phyloP scores from a whole-genome alignment of 2,888 invertebrate genomes.

The Limnephilus rhombicus region DNA sequence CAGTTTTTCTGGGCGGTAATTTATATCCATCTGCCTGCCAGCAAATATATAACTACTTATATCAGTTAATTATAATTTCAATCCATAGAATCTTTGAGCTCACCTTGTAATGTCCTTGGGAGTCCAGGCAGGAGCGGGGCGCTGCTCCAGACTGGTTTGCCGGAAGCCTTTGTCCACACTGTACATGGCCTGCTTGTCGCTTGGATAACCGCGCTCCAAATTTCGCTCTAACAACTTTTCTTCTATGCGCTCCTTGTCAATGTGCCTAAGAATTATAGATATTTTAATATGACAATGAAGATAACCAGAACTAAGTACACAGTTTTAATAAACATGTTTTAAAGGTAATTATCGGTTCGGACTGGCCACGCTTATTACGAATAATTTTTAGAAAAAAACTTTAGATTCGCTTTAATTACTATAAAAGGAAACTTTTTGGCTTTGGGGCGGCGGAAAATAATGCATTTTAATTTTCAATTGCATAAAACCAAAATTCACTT shows the following conservation, averaged over 20 bases:
- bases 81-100: neutral
- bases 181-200: slow-evolving; percentile 76
- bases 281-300: neutral
- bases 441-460: no score
- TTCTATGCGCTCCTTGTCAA: slow-evolving; percentile 75
- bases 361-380: no score
- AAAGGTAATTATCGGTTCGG: no score
- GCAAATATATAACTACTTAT: no score
- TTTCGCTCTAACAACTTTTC: slow-evolving; percentile 72
- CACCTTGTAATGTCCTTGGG: slow-evolving; percentile 76
- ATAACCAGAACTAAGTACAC: neutral
- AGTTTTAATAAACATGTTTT: no score
- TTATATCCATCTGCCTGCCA: no score
- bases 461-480: no score
- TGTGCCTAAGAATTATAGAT: slow-evolving; percentile 70
- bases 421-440: no score
- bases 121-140: slow-evolving; percentile 74
- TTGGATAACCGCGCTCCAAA: slow-evolving; percentile 72
- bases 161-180: slow-evolving; percentile 77
- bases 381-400: no score
- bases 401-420: no score
- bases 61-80: neutral
- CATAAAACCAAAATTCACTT: no score
- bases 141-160: slow-evolving; percentile 76
- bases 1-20: no score